Percentiles rank a stretch among this genome's conserved stretches.
Evolutionary conservation across 2,888 invertebrate genomes (phyloP).

Genomic region (Xestia xanthographa): DNA sequence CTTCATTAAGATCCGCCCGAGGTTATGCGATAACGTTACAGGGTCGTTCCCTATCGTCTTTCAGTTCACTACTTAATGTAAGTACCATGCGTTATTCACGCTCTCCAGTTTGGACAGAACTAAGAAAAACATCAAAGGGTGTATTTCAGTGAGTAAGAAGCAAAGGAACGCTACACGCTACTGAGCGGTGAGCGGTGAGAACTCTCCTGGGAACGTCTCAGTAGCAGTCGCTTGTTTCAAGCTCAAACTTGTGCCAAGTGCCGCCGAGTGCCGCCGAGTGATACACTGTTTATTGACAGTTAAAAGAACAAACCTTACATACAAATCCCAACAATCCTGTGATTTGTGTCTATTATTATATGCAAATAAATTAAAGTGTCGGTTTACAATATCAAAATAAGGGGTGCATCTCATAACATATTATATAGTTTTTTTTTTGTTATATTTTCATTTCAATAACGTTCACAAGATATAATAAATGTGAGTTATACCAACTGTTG

Average conservation of each 20-base stretch:
- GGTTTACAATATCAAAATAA: too few species aligned
- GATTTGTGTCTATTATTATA: too few species aligned
- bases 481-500: too few species aligned
- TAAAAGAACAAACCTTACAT: too few species aligned
- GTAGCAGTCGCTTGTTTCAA: not conserved
- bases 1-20: conserved; percentile 32
- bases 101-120: not conserved
- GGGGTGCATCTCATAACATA: too few species aligned
- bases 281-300: not conserved
- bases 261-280: not conserved
- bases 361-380: too few species aligned
- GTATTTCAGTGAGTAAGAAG: not conserved
- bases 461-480: too few species aligned
- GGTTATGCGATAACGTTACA: conserved; percentile 2
- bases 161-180: not conserved
- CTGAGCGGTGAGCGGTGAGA: not conserved
- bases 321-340: too few species aligned
- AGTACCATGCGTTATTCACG: conserved; percentile 10
- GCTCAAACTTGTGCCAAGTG: not conserved
- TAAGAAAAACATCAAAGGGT: not conserved
- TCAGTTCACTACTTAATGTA: conserved; percentile 1
- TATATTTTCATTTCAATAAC: too few species aligned
- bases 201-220: not conserved
- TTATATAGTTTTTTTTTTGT: too few species aligned
- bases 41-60: not conserved